These are phyloP conservation scores for Pteropus rufus DNA, from an alignment of 2,797 vertebrate species.

Conservation along the genomic window DNA sequence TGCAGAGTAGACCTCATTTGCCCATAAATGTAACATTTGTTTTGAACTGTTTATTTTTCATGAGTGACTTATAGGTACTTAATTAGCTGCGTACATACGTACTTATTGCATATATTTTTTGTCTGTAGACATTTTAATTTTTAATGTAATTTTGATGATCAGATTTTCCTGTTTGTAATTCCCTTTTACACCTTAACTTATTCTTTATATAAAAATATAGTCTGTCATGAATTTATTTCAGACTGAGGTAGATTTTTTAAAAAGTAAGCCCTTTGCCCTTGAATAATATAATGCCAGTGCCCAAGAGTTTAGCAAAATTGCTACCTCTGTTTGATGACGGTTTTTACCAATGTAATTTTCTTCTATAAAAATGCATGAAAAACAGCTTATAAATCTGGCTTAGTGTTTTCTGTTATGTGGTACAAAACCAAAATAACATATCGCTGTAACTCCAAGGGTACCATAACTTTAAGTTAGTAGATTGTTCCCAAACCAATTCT, in stretches of 20 bases:
- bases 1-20: not conserved
- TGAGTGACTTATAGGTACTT: not conserved
- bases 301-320: conserved; percentile 7
- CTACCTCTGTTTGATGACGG: not conserved
- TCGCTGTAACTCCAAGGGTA: not conserved
- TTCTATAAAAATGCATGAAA: not conserved
- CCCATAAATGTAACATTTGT: not conserved
- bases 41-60: not conserved
- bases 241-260: not conserved
- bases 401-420: not conserved
- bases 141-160: conserved; percentile 13
- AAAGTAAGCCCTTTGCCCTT: not conserved
- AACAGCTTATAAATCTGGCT: not conserved
- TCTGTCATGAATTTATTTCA: not conserved
- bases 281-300: not conserved
- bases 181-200: not conserved
- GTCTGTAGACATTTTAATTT: not conserved
- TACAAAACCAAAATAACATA: conserved; percentile 25
- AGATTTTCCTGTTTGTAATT: conserved; percentile 3
- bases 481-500: not conserved
- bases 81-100: not conserved
- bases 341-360: conserved; percentile 29
- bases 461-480: conserved; percentile 3
- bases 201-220: not conserved
- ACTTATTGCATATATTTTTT: not conserved